Evolutionary conservation across 2,113 vertebrate genomes (phyloP), one percentile per base, ranked within the genome.

Genomic region (Mormyrus iriodes): DNA sequence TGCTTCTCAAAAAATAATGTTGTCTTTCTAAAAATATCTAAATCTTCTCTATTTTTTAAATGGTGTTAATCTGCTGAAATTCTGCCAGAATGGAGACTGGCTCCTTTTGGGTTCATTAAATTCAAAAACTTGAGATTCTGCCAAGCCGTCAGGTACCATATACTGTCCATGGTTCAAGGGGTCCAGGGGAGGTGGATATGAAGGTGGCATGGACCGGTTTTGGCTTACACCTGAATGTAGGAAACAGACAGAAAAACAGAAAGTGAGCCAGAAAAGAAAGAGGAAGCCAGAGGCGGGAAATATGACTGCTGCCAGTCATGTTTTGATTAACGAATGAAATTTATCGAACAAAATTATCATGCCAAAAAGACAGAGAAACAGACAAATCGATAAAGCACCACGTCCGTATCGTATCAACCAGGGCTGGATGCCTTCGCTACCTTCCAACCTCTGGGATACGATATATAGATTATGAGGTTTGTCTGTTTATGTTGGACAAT

Each of bases 51-150:
- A 99, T 98, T 99, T 99, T 97, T 98, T 99, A 97, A 99, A 99
- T 95, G 98, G 98, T 95, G 98, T 98, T 98, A 99, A 98, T 97
- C 97, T 98, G 98, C 98, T 99, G 97, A 99, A 98, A 97, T 99
- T 99, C 95, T 99, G 98, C 98, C 98, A 99, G 97, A 99, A 99
- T 79, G 98, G 98, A 92, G 98, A 98, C 96, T 98, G 97, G 97
- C 98, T 98, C 96, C 98, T 97, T 95, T 98, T 99, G 96, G 98
- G 97, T 96, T 99, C 97, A 95, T 96, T 97, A 95, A 98, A 98
- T 94, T 99, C 98, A 95, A 98, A 99, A 96, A 98, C 97, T 94
- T 99, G 97, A 90, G 97, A 96, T 94, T 98, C 97, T 95, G 96
- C 96, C 95, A 95, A 95, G 96, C 98, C 97, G 93, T 99, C 98